Evolutionary conservation across 2,888 invertebrate species (phyloP).

Genomic region (Stenotaenia linearis): DNA sequence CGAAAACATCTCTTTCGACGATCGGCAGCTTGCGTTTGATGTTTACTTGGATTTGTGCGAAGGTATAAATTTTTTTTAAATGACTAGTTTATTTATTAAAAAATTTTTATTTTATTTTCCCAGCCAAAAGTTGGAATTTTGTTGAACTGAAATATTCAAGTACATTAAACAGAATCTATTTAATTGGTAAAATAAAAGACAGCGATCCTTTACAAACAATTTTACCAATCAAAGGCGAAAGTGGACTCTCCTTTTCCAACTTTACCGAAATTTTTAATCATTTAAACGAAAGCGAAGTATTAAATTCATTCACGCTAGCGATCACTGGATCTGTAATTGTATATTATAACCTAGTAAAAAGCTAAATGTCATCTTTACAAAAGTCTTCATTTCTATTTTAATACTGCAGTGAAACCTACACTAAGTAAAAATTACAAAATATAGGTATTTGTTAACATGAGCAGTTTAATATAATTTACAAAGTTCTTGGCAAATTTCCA

Average conservation of each 20-base stretch:
- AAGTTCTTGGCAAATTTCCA: background rate
- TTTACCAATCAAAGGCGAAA: background rate
- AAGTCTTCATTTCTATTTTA: conserved; percentile 12
- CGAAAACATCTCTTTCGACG: background rate
- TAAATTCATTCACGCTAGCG: background rate
- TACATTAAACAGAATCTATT: background rate
- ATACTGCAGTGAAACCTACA: conserved; percentile 13
- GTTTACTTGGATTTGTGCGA: background rate
- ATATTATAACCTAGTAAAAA: background rate
- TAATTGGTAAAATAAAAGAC: background rate
- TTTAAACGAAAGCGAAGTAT: background rate
- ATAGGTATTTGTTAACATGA: conserved; percentile 5
- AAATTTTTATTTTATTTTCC: background rate
- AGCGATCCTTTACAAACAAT: background rate
- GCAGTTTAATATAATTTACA: conserved; percentile 24
- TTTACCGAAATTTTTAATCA: background rate
- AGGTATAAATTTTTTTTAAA: background rate
- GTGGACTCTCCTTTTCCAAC: background rate
- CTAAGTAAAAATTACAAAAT: conserved; percentile 11
- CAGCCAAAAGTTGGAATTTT: background rate
- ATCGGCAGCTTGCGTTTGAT: background rate
- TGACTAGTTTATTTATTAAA: background rate
- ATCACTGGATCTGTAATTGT: background rate
- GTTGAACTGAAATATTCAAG: background rate
- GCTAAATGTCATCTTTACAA: background rate